Evolutionary conservation across 2,888 invertebrate species (phyloP).

Genomic region (Hecatera dysodea): DNA sequence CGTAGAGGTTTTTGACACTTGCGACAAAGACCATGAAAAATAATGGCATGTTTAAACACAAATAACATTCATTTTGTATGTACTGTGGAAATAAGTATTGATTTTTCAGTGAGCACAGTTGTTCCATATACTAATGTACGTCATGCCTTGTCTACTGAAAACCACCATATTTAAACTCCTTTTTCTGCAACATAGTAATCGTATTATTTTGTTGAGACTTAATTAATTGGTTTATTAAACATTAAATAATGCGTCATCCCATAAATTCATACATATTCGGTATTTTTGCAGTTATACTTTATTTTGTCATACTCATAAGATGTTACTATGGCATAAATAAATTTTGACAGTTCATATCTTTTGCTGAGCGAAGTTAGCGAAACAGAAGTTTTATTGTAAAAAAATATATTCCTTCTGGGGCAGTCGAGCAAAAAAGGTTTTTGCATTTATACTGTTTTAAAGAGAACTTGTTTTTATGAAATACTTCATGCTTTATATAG

Average conservation of each 20-base stretch:
- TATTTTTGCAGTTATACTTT: not conserved
- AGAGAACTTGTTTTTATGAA: too few species aligned
- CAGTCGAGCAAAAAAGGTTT: too few species aligned
- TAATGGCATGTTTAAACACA: slow-evolving; percentile 61
- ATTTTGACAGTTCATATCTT: not conserved
- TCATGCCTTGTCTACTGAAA: slow-evolving; percentile 13
- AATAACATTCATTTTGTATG: slow-evolving; percentile 48
- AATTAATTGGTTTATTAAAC: slow-evolving; percentile 10
- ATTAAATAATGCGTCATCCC: slow-evolving; percentile 16
- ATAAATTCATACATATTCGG: not conserved
- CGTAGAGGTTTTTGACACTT: slow-evolving; percentile 77
- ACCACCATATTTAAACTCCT: slow-evolving; percentile 16
- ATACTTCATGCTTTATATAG: too few species aligned
- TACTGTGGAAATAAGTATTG: slow-evolving; percentile 55
- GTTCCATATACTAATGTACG: slow-evolving; percentile 29
- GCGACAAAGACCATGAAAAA: slow-evolving; percentile 72
- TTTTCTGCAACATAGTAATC: slow-evolving; percentile 8
- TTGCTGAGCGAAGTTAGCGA: too few species aligned
- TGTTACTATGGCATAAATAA: not conserved
- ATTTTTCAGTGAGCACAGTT: slow-evolving; percentile 49
- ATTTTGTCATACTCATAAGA: not conserved
- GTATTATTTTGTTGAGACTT: slow-evolving; percentile 5
- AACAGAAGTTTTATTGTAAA: too few species aligned
- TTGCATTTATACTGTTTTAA: too few species aligned
- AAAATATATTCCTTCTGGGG: too few species aligned